phyloP scores from a whole-genome alignment of 1,140 invertebrate species.

The Drusus annulatus region DNA sequence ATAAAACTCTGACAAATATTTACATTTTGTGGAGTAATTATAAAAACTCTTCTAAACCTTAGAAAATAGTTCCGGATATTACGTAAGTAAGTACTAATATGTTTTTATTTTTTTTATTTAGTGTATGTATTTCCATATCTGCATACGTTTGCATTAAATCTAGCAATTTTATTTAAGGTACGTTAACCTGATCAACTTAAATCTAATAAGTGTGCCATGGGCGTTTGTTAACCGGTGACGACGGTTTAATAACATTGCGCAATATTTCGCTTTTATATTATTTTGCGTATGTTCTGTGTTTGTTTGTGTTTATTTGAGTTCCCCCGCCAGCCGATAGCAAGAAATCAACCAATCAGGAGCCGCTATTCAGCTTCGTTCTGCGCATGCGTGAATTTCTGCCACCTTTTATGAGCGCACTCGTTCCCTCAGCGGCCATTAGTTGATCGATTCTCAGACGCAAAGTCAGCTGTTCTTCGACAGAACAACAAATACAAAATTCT shows the following conservation, averaged over 20 bases:
- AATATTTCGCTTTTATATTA: slow-evolving; percentile 19
- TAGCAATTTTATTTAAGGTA: too few species aligned
- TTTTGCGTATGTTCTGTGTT: too few species aligned
- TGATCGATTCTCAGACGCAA: slow-evolving; percentile 27
- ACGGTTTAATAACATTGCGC: slow-evolving; percentile 13
- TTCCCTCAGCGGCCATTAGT: slow-evolving; percentile 39
- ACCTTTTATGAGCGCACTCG: slow-evolving; percentile 41
- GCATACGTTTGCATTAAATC: too few species aligned
- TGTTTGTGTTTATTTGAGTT: slow-evolving; percentile 19
- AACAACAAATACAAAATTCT: slow-evolving; percentile 24
- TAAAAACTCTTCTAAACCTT: too few species aligned
- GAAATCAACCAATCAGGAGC: slow-evolving; percentile 61
- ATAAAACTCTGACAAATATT: too few species aligned
- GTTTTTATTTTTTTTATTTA: too few species aligned
- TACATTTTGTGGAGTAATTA: too few species aligned
- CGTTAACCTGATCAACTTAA: slow-evolving; percentile 4
- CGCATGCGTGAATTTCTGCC: slow-evolving; percentile 43
- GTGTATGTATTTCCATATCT: too few species aligned
- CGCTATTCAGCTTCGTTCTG: slow-evolving; percentile 67
- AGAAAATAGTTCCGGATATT: too few species aligned
- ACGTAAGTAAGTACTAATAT: too few species aligned
- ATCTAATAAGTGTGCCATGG: slow-evolving; percentile 43
- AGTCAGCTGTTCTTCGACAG: slow-evolving; percentile 41
- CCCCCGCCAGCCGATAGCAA: slow-evolving; percentile 11
- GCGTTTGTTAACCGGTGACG: slow-evolving; percentile 46